Percentiles rank a stretch among this genome's conserved stretches.
Evolutionary conservation across 2,888 invertebrate species (phyloP).

Genomic region (Fabriciana adippe): DNA sequence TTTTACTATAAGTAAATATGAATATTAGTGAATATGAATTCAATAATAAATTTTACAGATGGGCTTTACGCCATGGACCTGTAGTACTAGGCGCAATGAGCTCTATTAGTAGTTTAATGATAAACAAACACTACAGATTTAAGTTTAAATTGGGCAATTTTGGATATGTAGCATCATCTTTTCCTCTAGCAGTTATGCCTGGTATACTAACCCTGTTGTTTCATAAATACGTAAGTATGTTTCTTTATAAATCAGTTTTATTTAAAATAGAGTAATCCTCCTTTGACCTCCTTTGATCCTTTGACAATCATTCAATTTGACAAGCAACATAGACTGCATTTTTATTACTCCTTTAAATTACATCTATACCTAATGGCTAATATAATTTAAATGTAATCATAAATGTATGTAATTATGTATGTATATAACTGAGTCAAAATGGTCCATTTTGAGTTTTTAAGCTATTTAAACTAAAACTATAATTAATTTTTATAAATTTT

Average conservation of each 20-base stretch:
- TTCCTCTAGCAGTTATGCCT: constrained; percentile 84
- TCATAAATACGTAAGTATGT: constrained; percentile 81
- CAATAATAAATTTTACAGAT: constrained; percentile 51
- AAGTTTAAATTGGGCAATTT: constrained; percentile 82
- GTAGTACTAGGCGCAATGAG: constrained; percentile 76
- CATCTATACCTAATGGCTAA: too few species aligned
- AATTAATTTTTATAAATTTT: constrained; percentile 34
- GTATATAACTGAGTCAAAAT: too few species aligned
- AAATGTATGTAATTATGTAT: too few species aligned
- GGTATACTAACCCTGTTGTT: constrained; percentile 75
- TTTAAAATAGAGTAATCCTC: neutral
- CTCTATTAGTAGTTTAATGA: constrained; percentile 77
- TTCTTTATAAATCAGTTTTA: neutral
- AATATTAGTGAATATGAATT: neutral
- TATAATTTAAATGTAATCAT: too few species aligned
- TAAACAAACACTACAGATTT: constrained; percentile 84
- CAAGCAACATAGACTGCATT: too few species aligned
- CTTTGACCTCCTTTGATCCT: too few species aligned
- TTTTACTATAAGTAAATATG: neutral
- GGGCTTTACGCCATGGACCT: constrained; percentile 78
- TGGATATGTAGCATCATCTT: constrained; percentile 83
- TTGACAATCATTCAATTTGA: too few species aligned
- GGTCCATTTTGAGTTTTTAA: too few species aligned
- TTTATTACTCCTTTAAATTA: too few species aligned
- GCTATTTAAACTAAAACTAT: neutral